Conservation (phyloP, 2,113 vertebrate genomes). For the Gnathonemus longibarbis region DNA sequence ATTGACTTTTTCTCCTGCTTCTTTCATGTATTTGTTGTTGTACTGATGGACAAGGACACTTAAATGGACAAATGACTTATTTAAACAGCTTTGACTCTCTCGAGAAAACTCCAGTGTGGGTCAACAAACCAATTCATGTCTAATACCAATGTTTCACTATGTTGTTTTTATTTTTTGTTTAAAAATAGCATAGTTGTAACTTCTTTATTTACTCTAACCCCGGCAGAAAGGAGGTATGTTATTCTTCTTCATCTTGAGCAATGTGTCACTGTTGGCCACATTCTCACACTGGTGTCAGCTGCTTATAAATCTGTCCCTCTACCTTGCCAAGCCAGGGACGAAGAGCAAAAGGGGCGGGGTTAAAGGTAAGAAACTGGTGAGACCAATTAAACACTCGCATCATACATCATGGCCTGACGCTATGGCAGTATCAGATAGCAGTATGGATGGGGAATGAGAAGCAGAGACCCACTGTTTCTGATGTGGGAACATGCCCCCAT, state of each 20-base stretch:
- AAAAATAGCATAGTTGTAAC: conserved; percentile 16
- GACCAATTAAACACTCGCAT: conserved; percentile 16
- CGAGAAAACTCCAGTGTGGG: background rate
- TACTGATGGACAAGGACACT: background rate
- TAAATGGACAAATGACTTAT: background rate
- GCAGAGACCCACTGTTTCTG: conserved; percentile 36
- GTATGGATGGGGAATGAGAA: background rate
- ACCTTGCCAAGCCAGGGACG: conserved; percentile 26
- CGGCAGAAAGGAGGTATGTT: conserved; percentile 12
- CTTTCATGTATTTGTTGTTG: conserved; percentile 49
- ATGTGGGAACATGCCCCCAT: conserved; percentile 21
- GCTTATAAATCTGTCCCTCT: conserved; percentile 21
- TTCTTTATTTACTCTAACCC: background rate
- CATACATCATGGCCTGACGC: conserved; percentile 9
- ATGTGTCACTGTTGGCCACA: conserved; percentile 21
- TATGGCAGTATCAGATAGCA: conserved; percentile 15
- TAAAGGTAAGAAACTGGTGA: conserved; percentile 2
- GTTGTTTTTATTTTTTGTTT: conserved; percentile 3
- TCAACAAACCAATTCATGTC: background rate
- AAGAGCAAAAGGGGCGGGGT: conserved; percentile 5
- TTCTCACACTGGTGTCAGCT: conserved; percentile 17
- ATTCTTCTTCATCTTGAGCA: conserved; percentile 19
- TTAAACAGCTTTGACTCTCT: background rate
- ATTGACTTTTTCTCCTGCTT: conserved; percentile 42
- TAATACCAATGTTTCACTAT: background rate